Conservation (phyloP, 2,113 vertebrate genomes). For the Gracilinanus agilis region DNA sequence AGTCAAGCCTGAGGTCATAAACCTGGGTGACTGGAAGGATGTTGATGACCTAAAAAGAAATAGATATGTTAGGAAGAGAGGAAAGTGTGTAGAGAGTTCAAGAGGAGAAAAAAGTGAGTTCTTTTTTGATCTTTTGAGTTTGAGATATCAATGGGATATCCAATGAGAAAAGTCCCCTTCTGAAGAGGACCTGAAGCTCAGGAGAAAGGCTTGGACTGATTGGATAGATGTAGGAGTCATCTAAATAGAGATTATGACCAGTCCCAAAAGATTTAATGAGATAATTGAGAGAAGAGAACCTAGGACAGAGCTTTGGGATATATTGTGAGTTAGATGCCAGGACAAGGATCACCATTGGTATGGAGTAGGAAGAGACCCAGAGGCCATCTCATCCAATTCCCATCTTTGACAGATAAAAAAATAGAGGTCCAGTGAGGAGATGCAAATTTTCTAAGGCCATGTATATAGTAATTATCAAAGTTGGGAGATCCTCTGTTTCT, state of each 20-base stretch:
- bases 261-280: background rate
- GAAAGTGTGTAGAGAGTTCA: background rate
- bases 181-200: background rate
- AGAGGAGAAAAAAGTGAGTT: background rate
- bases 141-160: background rate
- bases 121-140: background rate
- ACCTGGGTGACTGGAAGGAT: background rate
- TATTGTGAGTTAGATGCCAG: background rate
- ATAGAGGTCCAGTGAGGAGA: background rate
- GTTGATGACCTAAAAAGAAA: background rate
- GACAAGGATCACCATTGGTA: background rate
- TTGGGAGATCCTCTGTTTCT: background rate
- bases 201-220: background rate
- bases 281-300: background rate
- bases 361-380: background rate
- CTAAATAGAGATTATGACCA: background rate
- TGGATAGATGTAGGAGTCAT: background rate
- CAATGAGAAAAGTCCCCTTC: background rate
- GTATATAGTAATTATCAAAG: background rate
- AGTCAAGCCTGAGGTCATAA: background rate
- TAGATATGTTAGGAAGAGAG: background rate
- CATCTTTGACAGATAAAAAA: background rate
- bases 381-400: background rate
- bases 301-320: background rate
- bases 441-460: background rate